Conservation (phyloP, 2,888 invertebrate genomes). For the Apodemia duryi region DNA sequence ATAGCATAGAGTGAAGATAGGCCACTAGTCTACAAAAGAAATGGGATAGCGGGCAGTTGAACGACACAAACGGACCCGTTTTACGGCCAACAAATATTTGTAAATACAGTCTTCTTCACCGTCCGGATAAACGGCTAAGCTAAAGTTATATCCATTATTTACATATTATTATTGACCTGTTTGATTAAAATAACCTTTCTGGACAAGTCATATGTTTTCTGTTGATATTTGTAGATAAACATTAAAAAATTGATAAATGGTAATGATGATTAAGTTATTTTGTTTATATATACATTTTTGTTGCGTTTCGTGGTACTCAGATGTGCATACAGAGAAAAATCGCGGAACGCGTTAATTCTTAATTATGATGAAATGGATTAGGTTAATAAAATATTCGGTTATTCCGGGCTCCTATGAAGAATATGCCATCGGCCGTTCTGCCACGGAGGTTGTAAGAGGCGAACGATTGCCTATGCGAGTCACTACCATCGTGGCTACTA, state of each 20-base stretch:
- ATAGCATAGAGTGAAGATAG: neutral
- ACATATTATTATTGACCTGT: constrained; percentile 5
- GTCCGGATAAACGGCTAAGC: neutral
- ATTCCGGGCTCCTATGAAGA: no score
- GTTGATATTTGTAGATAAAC: neutral
- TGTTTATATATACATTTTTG: neutral
- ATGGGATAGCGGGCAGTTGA: neutral
- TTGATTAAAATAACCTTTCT: neutral
- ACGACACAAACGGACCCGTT: neutral
- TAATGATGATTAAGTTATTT: neutral
- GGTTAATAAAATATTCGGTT: no score
- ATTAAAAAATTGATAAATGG: neutral
- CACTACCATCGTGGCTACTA: no score
- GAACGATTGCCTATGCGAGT: no score
- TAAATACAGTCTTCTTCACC: neutral
- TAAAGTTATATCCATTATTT: neutral
- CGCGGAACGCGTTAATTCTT: no score
- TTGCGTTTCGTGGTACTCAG: neutral
- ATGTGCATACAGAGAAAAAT: neutral
- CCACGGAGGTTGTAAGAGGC: no score
- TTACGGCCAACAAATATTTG: constrained; percentile 1
- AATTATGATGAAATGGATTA: no score
- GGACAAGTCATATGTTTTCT: neutral
- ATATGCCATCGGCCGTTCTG: no score
- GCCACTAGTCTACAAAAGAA: neutral